Evolutionary conservation across 2,113 vertebrate species (phyloP).

Genomic region (Gnathonemus echidnorhynchus): DNA sequence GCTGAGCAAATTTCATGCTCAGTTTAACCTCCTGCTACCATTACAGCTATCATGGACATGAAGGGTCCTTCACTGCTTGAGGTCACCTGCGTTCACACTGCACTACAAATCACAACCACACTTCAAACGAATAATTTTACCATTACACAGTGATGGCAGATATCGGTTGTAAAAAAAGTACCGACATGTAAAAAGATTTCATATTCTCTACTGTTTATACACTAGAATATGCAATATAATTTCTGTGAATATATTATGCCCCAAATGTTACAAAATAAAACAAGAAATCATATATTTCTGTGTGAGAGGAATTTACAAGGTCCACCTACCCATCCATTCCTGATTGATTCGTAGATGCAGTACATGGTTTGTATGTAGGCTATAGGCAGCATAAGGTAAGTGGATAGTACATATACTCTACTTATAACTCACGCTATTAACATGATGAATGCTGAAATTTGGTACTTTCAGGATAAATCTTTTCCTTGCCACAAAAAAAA

Average conservation of each 20-base stretch:
- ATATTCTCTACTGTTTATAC: neutral
- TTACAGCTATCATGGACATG: neutral
- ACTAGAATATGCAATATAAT: neutral
- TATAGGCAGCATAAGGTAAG: neutral
- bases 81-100: neutral
- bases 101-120: neutral
- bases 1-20: neutral
- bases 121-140: neutral
- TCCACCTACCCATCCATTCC: neutral
- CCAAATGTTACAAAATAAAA: neutral
- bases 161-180: neutral
- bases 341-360: neutral
- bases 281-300: neutral
- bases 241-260: neutral
- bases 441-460: neutral
- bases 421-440: neutral
- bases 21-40: neutral
- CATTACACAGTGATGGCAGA: neutral
- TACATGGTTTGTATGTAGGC: neutral
- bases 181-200: neutral
- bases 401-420: neutral
- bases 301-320: no score
- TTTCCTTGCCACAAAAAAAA: neutral
- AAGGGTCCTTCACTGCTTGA: neutral
- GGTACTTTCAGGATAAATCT: neutral